phyloP scores from a whole-genome alignment of 2,888 invertebrate species.

The Rhamnusium bicolor region DNA sequence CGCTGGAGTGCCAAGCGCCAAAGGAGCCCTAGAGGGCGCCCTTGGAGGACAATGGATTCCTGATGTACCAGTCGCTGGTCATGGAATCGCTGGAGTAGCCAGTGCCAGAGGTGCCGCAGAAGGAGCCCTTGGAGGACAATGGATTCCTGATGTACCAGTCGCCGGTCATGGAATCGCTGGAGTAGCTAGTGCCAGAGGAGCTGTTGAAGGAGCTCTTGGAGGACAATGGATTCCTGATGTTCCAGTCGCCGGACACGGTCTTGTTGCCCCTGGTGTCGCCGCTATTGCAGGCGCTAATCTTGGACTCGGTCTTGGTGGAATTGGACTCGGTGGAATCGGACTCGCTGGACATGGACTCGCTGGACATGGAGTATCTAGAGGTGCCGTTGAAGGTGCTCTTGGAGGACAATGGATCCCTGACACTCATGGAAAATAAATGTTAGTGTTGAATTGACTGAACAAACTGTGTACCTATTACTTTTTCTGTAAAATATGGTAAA shows the following conservation, averaged over 20 bases:
- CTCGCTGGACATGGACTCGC: slow-evolving; percentile 8
- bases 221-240: too few relatives aligned
- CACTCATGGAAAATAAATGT: slow-evolving; percentile 50
- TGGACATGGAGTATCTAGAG: slow-evolving; percentile 39
- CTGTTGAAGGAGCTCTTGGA: slow-evolving; percentile 47
- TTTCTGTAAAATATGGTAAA: slow-evolving; percentile 34
- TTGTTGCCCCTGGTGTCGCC: slow-evolving; percentile 19
- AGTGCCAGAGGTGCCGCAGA: slow-evolving; percentile 45
- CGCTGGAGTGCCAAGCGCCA: slow-evolving; percentile 42
- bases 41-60: slow-evolving; percentile 50
- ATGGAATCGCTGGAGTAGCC: slow-evolving; percentile 45
- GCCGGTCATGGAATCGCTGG: slow-evolving; percentile 48
- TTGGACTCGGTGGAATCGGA: slow-evolving; percentile 28
- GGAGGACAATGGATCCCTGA: slow-evolving; percentile 63
- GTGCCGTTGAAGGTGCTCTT: slow-evolving; percentile 49
- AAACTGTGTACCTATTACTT: slow-evolving; percentile 21
- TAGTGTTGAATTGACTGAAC: slow-evolving; percentile 38
- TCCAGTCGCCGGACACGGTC: slow-evolving; percentile 45
- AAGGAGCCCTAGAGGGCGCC: slow-evolving; percentile 47
- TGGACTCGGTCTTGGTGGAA: slow-evolving; percentile 30
- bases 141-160: slow-evolving; percentile 51
- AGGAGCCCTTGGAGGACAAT: slow-evolving; percentile 50
- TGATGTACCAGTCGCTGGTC: slow-evolving; percentile 48
- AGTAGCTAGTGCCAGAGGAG: slow-evolving; percentile 45
- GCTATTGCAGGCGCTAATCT: slow-evolving; percentile 9